phyloP scores from a whole-genome alignment of 2,113 vertebrate species.

The Charina bottae region DNA sequence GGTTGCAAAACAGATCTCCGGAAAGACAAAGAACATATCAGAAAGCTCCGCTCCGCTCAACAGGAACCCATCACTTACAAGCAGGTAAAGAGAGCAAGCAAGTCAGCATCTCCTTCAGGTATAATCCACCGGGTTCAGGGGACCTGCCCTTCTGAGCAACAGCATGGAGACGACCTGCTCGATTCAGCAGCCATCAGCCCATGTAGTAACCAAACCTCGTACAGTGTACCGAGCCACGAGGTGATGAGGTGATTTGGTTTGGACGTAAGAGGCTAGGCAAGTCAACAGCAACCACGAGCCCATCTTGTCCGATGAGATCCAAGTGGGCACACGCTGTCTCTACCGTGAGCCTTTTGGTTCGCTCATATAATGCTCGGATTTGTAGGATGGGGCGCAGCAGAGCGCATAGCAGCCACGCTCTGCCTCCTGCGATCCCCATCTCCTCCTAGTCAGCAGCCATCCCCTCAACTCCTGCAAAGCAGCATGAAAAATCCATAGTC shows the following conservation, averaged over 20 bases:
- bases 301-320: background rate
- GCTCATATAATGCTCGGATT: background rate
- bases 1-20: constrained; percentile 96
- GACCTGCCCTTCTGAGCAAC: background rate
- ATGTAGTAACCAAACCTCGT: background rate
- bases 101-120: background rate
- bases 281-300: background rate
- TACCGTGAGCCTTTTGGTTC: background rate
- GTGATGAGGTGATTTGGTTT: background rate
- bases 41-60: constrained; percentile 82
- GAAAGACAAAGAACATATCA: constrained; percentile 89
- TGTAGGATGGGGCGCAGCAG: background rate
- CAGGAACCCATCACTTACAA: constrained; percentile 88
- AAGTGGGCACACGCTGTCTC: background rate
- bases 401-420: background rate
- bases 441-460: background rate
- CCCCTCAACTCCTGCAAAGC: background rate
- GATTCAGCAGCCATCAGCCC: background rate
- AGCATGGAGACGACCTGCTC: background rate
- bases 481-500: background rate
- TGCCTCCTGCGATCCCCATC: too few relatives aligned
- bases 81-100: constrained; percentile 75
- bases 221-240: background rate
- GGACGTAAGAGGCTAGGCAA: background rate
- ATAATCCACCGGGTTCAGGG: background rate